Conservation (phyloP, 2,113 vertebrate genomes). For the Nycticryphes semicollaris region DNA sequence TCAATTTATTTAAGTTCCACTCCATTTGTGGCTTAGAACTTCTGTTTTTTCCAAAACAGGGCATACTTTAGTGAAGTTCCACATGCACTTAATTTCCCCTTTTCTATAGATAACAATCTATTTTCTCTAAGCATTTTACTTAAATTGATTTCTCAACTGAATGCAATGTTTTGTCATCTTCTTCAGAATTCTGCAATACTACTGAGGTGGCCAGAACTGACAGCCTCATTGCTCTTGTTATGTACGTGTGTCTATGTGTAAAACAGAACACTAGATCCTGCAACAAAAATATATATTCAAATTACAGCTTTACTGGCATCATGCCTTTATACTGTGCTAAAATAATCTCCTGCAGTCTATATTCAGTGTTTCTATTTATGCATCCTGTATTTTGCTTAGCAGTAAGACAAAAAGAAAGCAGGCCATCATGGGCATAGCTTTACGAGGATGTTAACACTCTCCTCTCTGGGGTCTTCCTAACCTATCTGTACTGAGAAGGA, state of each 20-base stretch:
- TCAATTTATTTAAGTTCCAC: neutral
- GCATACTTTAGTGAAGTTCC: neutral
- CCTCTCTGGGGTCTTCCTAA: neutral
- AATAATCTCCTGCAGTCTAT: conserved; percentile 47
- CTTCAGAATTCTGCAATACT: neutral
- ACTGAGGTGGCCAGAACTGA: neutral
- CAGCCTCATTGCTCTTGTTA: neutral
- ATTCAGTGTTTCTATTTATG: conserved; percentile 46
- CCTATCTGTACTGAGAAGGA: neutral
- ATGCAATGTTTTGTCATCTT: neutral
- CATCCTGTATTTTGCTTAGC: conserved; percentile 26
- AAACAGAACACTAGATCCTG: neutral
- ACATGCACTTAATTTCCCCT: neutral
- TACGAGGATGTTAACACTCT: neutral
- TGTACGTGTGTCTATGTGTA: neutral
- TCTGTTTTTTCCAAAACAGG: neutral
- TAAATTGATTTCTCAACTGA: conserved; percentile 15
- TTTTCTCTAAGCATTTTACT: conserved; percentile 2
- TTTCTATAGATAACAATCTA: conserved; percentile 28
- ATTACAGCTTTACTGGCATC: conserved; percentile 42
- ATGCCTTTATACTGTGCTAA: conserved; percentile 9
- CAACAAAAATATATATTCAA: conserved; percentile 42
- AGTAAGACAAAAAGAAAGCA: conserved; percentile 35
- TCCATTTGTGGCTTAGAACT: neutral
- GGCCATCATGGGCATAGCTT: neutral